phyloP scores from a whole-genome alignment of 2,113 vertebrate species.

The Leptocoma aspasia region DNA sequence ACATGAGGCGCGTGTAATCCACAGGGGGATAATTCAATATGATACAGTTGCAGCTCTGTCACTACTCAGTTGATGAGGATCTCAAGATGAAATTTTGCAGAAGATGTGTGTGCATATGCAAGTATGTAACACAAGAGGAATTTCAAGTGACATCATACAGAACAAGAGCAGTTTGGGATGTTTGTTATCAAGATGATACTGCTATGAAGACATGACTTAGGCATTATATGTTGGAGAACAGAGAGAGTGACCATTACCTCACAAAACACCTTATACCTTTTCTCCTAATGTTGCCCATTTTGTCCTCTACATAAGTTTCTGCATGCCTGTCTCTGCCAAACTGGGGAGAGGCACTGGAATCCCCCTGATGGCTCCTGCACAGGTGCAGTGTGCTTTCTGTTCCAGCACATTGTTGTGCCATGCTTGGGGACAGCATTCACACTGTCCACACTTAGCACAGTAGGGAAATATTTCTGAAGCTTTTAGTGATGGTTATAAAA shows the following conservation, averaged over 20 bases:
- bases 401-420: neutral
- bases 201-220: neutral
- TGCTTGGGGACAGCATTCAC: rapidly evolving
- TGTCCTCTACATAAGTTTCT: neutral
- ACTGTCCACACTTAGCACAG: neutral
- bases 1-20: neutral
- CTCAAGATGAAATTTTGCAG: neutral
- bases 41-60: neutral
- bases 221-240: neutral
- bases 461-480: neutral
- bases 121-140: neutral
- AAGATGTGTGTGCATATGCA: neutral
- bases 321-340: neutral
- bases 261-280: neutral
- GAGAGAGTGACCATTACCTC: neutral
- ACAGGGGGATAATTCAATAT: neutral
- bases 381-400: neutral
- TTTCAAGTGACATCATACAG: neutral
- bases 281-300: neutral
- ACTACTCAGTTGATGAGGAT: neutral
- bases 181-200: neutral
- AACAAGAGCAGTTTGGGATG: neutral
- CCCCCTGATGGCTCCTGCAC: rapidly evolving
- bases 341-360: neutral
- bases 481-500: neutral